These are phyloP conservation scores for Heliconius ethilla DNA, from an alignment of 2,888 invertebrate species.

Conservation along the genomic window DNA sequence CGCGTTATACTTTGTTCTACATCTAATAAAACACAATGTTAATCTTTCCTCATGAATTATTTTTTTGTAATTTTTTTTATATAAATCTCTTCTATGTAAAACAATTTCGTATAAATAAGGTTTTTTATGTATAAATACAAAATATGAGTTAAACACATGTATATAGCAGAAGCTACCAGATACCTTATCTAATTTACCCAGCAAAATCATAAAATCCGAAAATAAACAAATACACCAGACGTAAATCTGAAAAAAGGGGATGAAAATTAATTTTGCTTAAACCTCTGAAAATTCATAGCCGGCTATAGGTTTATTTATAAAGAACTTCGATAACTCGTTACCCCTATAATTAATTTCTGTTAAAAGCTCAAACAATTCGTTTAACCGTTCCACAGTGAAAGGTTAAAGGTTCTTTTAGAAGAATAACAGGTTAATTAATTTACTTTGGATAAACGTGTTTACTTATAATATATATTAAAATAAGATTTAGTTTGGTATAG, in stretches of 20 bases:
- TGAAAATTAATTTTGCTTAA: conserved; percentile 22
- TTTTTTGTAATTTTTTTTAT: not conserved
- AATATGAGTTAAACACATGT: too few relatives aligned
- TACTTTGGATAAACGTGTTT: conserved; percentile 24
- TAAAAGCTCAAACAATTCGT: conserved; percentile 38
- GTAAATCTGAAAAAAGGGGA: conserved; percentile 4
- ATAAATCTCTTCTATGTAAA: not conserved
- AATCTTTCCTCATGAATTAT: not conserved
- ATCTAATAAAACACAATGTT: not conserved
- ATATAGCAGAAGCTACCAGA: too few relatives aligned
- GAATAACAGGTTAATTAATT: conserved; percentile 37
- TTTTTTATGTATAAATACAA: too few relatives aligned
- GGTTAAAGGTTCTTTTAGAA: conserved; percentile 39
- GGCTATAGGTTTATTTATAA: conserved; percentile 26
- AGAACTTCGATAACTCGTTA: conserved; percentile 37
- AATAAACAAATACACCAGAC: not conserved
- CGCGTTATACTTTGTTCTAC: not conserved
- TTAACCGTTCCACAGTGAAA: conserved; percentile 33
- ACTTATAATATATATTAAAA: conserved; percentile 8
- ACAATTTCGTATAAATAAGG: not conserved
- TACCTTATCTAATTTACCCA: not conserved
- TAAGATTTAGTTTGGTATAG: not conserved
- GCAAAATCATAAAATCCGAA: not conserved
- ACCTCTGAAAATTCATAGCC: conserved; percentile 14
- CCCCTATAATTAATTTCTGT: conserved; percentile 37